Evolutionary conservation across 2,113 vertebrate genomes (phyloP).

Genomic region (Ammodytes dubius): DNA sequence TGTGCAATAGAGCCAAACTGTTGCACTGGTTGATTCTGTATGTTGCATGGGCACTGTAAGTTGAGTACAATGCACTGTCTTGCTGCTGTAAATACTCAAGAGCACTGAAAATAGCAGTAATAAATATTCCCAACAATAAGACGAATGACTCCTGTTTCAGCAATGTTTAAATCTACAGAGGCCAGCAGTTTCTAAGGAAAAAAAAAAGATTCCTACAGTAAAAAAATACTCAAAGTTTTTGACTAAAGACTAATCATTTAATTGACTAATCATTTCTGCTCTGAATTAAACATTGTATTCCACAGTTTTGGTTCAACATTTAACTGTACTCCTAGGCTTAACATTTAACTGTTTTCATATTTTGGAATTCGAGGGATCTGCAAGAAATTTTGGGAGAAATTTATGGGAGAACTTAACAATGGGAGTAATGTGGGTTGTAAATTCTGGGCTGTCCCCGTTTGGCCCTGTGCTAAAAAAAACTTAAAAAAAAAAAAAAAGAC

Average conservation of each 20-base stretch:
- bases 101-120: background rate
- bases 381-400: background rate
- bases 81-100: background rate
- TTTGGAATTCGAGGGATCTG: background rate
- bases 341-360: background rate
- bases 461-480: background rate
- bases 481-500: constrained; percentile 47
- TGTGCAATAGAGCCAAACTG: background rate
- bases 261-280: background rate
- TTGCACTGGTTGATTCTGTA: background rate
- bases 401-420: background rate
- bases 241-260: background rate
- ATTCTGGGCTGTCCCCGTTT: constrained; percentile 15
- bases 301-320: no score
- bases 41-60: background rate
- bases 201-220: background rate
- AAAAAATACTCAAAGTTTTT: background rate
- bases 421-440: background rate
- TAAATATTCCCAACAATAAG: background rate
- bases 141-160: background rate
- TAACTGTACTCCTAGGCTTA: background rate
- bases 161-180: background rate
- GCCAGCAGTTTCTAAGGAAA: background rate
- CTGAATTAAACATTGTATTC: background rate
- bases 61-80: background rate